These are phyloP conservation scores for pig (Sus scrofa) DNA, from an alignment of 2,113 vertebrate genomes.

Conservation along the genomic window DNA sequence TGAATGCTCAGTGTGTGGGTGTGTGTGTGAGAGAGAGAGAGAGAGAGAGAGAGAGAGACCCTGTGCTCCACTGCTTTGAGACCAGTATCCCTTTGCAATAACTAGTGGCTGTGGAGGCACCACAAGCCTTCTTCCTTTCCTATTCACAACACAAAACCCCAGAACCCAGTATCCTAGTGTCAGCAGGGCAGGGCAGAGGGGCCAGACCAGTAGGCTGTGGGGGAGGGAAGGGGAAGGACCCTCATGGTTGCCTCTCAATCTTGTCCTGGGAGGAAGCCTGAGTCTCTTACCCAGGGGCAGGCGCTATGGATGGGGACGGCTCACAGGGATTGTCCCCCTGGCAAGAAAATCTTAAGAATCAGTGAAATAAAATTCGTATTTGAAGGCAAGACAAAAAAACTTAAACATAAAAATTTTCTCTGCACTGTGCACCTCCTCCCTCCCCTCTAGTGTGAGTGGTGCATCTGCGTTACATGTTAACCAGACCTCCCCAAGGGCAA, in stretches of 20 bases:
- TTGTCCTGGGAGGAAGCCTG: neutral
- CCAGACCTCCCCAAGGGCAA: too few relatives aligned
- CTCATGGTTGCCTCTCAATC: neutral
- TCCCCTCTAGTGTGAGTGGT: too few relatives aligned
- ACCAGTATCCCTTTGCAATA: neutral
- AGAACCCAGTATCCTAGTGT: neutral
- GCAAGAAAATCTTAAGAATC: neutral
- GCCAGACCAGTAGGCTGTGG: neutral
- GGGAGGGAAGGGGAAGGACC: neutral
- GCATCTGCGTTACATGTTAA: too few relatives aligned
- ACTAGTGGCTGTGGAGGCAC: neutral
- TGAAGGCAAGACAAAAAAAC: neutral
- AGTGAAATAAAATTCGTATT: neutral
- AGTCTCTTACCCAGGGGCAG: neutral
- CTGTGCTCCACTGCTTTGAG: too few relatives aligned
- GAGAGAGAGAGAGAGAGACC: neutral
- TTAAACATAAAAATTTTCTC: neutral
- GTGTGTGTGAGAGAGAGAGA: neutral
- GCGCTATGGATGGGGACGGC: rapidly evolving
- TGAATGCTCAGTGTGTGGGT: rapidly evolving
- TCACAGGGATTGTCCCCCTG: too few relatives aligned
- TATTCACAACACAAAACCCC: neutral
- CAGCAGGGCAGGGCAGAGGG: neutral
- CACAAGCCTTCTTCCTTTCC: neutral
- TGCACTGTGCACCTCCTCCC: too few relatives aligned